phyloP scores from a whole-genome alignment of 1,140 invertebrate species.

The Diorhabda sublineata region DNA sequence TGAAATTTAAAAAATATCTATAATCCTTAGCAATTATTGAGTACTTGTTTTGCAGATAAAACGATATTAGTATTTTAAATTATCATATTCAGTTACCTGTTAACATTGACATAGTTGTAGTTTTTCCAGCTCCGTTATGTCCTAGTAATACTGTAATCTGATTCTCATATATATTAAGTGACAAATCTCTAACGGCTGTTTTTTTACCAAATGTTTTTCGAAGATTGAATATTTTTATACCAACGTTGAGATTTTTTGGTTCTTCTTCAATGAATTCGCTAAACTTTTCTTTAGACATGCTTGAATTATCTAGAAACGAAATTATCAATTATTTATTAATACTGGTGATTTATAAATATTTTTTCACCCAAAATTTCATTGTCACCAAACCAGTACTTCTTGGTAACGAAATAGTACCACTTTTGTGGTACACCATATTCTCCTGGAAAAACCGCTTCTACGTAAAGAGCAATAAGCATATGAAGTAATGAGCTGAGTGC shows the following conservation, averaged over 20 bases:
- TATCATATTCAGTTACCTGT: constrained; percentile 49
- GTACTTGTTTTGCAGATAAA: no score
- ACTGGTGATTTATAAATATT: background rate
- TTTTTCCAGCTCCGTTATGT: constrained; percentile 68
- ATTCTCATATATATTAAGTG: constrained; percentile 64
- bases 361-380: constrained; percentile 3
- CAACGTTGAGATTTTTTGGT: constrained; percentile 47
- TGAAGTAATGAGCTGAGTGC: constrained; percentile 62
- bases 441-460: constrained; percentile 70
- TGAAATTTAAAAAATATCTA: no score
- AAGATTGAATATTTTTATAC: constrained; percentile 61
- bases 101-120: constrained; percentile 77
- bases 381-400: constrained; percentile 30
- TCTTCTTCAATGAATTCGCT: constrained; percentile 31
- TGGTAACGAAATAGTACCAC: constrained; percentile 72
- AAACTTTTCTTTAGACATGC: background rate
- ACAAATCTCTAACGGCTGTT: constrained; percentile 53
- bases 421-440: constrained; percentile 64
- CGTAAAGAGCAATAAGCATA: constrained; percentile 64
- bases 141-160: constrained; percentile 73
- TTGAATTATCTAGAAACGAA: background rate
- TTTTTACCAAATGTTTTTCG: constrained; percentile 57
- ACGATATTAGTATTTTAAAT: no score
- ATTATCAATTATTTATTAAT: background rate
- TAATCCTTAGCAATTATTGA: no score